Conservation (phyloP, 92 coral and sea anemone species). For the Plumapathes pennacea region DNA sequence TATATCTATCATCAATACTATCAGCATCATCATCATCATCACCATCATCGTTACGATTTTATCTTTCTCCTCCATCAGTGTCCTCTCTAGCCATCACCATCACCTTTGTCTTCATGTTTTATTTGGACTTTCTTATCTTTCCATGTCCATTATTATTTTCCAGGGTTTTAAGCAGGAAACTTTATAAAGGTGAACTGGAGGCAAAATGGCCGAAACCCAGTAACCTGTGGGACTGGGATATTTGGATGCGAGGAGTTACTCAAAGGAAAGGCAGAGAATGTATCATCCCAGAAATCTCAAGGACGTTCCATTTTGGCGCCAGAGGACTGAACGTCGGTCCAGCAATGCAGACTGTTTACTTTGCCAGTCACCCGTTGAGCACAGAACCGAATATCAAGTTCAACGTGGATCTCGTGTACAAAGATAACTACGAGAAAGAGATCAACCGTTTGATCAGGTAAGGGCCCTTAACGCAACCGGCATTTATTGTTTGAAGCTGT, state of each 20-base stretch:
- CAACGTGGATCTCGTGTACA: slow-evolving; percentile 36
- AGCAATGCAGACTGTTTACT: slow-evolving; percentile 57
- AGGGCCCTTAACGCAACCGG: background rate
- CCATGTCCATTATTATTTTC: background rate
- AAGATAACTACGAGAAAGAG: slow-evolving; percentile 61
- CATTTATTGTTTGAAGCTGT: too few species aligned
- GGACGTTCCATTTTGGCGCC: slow-evolving; percentile 82
- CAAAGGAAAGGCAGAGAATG: slow-evolving; percentile 67
- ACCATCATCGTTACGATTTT: too few species aligned
- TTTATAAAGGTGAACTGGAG: slow-evolving; percentile 75
- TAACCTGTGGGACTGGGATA: slow-evolving; percentile 71
- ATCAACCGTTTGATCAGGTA: slow-evolving; percentile 60
- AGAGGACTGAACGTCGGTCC: slow-evolving; percentile 69
- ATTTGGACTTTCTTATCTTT: too few species aligned
- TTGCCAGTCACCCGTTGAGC: slow-evolving; percentile 55
- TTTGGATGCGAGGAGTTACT: slow-evolving; percentile 57
- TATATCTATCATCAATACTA: too few species aligned
- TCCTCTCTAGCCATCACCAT: too few species aligned
- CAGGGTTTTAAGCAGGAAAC: slow-evolving; percentile 70
- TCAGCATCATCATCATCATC: too few species aligned
- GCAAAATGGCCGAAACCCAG: slow-evolving; percentile 70
- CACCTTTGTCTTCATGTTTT: too few species aligned
- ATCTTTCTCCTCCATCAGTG: too few species aligned
- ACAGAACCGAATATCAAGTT: slow-evolving; percentile 49
- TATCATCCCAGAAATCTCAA: slow-evolving; percentile 74